Evolutionary conservation across 2,113 vertebrate species (phyloP), one percentile per base, ranked within the genome.

Genomic region (Gila orcuttii): DNA sequence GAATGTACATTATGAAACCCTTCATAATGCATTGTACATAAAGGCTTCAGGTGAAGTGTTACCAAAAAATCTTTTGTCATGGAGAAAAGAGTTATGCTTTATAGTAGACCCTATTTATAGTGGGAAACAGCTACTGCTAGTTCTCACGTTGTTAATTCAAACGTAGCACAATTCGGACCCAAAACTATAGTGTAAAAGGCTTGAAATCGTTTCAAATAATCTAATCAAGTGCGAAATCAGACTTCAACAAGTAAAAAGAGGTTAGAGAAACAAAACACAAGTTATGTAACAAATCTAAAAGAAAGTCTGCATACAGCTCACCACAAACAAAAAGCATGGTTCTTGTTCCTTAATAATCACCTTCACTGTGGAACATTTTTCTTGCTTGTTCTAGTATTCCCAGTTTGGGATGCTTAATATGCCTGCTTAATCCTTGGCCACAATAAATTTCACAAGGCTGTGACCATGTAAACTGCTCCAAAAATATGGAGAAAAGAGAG

Each of bases 371-470:
- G 11, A 84, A 12, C 50, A 64, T 31, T 33, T 11, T 42, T 79
- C 57, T 79, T 60, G 57, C 55, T 42, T 79, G 36, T 62, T 45
- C 45, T 68, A 82, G n/a, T 36, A 77, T 10, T 36, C 47, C 79
- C 62, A 64, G 39, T n/a, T 47, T n/a, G 39, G 57, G 59, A 80
- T 62, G 60, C 79, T 69, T 33, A 52, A 69, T 69, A 82, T 69
- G 75, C 62, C 45, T 7, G 6, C 42, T 80, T 28, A 52, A 36
- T 69, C 62, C 79, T 82, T 68, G 79, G 77, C 77, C 55, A 79
- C 77, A 62, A 60, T 60, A 42, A 3, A 60, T 36, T 47, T 64
- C 59, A 64, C 79, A 80, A 62, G 77, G 23, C 57, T 25, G 77
- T 79, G 77, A 45, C 33, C 77, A 60, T 60, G 13, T 42, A 79